Percentiles rank a stretch among this genome's conserved stretches.
Evolutionary conservation across 2,888 invertebrate genomes (phyloP).

Genomic region (Apantesis nais): DNA sequence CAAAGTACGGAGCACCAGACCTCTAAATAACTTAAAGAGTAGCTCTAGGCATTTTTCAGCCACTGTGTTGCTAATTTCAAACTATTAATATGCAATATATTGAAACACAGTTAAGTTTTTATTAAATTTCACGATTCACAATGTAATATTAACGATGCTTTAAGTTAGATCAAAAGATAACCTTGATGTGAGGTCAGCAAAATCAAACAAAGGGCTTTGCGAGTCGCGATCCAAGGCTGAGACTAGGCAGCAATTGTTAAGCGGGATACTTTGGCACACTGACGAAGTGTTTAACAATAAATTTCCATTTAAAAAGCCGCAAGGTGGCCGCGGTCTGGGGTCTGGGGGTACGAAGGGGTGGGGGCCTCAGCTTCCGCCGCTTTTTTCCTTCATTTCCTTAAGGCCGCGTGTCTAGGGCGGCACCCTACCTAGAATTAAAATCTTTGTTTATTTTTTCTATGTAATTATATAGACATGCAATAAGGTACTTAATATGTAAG

Average conservation of each 20-base stretch:
- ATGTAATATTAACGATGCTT: conserved; percentile 8
- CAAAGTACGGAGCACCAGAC: too few relatives aligned
- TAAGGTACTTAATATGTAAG: conserved; percentile 41
- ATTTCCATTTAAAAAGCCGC: conserved; percentile 85
- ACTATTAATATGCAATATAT: neutral
- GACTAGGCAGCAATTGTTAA: conserved; percentile 73
- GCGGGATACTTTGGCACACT: conserved; percentile 68
- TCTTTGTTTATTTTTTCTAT: conserved; percentile 63
- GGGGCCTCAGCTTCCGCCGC: conserved; percentile 77
- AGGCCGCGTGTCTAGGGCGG: conserved; percentile 77
- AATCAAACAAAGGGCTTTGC: conserved; percentile 45
- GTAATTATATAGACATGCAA: conserved; percentile 55
- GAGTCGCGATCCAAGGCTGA: conserved; percentile 50
- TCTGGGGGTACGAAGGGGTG: conserved; percentile 44
- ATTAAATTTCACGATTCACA: neutral
- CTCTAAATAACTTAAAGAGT: neutral
- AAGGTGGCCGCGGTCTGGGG: conserved; percentile 56
- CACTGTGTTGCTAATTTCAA: neutral
- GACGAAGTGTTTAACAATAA: conserved; percentile 85
- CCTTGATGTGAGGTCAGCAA: conserved; percentile 47
- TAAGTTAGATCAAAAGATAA: conserved; percentile 29
- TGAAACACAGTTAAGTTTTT: neutral
- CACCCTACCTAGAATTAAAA: conserved; percentile 78
- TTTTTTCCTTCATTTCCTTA: conserved; percentile 85
- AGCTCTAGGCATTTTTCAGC: neutral